A percentile compares a stretch with the other conserved stretches of the same genome.
These are phyloP conservation scores for Scortum barcoo DNA, from an alignment of 2,113 vertebrate species.

Conservation along the genomic window DNA sequence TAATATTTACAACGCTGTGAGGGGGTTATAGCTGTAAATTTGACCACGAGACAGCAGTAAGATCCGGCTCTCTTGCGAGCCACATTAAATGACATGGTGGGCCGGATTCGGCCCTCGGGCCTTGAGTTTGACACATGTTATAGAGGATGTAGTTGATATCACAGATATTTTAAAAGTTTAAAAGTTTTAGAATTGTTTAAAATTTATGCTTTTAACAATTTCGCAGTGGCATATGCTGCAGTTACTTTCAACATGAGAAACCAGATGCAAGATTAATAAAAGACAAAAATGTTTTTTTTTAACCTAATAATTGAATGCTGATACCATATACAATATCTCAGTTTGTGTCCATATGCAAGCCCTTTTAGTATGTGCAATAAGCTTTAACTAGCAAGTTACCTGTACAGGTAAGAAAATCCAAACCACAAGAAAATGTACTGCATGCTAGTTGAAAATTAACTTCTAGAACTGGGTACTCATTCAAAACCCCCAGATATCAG, in stretches of 20 bases:
- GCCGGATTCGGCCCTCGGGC: too few species aligned
- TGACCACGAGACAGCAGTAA: too few species aligned
- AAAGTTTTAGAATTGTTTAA: background rate
- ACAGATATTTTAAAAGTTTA: background rate
- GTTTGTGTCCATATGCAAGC: background rate
- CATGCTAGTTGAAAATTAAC: background rate
- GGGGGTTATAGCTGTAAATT: too few species aligned
- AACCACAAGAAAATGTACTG: background rate
- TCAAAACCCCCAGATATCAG: background rate
- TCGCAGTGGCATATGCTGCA: background rate
- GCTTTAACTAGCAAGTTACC: too few species aligned
- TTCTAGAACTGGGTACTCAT: background rate
- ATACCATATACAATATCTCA: background rate
- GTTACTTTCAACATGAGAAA: background rate
- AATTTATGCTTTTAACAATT: background rate
- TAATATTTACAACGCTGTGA: too few species aligned
- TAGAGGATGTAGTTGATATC: background rate
- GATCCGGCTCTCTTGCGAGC: too few species aligned
- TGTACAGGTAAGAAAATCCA: background rate
- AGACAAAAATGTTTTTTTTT: background rate
- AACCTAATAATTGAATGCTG: background rate
- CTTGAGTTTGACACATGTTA: too few species aligned
- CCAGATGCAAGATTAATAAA: background rate
- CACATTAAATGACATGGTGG: too few species aligned
- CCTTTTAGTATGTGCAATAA: background rate